Evolutionary conservation across 1,140 invertebrate species (phyloP), one percentile per base, ranked within the genome.

Genomic region (Drosophila carrolli): DNA sequence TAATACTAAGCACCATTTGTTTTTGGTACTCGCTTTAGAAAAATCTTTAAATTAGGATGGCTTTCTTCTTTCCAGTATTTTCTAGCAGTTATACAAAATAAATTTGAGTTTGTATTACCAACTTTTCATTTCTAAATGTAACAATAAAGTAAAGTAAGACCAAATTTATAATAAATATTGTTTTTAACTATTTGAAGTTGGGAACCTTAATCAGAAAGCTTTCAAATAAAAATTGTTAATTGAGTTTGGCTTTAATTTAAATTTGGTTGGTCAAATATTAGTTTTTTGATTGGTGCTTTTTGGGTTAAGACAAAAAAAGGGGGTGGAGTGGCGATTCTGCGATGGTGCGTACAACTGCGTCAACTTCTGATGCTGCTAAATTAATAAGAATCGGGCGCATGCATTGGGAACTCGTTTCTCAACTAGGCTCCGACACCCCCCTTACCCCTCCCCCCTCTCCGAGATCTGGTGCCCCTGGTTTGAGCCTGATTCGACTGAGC

Each of bases 331-430:
- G 29, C 29, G 1, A 8, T 16, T 32, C 29, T 10, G n/a, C 38
- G 32, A n/a, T 48, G 19, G 54, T 74, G 73, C 70, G 73, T 76
- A 67, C 37, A 29, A 19, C 54, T 75, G 71, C 71, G 74, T 75
- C 50, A 40, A 41, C 53, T 54, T 23, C 27, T 43, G 60, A 43
- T 35, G 55, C 55, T 63, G 55, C 44, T 67, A 77, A 77, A 76
- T 76, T 77, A 77, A 77, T 68, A 76, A 77, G 54, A 65, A 75
- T 51, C 50, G 51, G 70, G 38, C 41, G 29, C 73, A 43, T 50
- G 73, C 63, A 61, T 48, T 61, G 53, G 53, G 48, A 77, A 78
- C 75, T 61, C 75, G 75, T 78, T 77, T 57, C 73, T 61, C 61
- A 76, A 60, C 73, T 54, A 47, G 41, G 57, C 71, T 44, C 40